These are phyloP conservation scores for Meloidogyne floridensis DNA, from an alignment of 1,140 invertebrate species.

Conservation along the genomic window DNA sequence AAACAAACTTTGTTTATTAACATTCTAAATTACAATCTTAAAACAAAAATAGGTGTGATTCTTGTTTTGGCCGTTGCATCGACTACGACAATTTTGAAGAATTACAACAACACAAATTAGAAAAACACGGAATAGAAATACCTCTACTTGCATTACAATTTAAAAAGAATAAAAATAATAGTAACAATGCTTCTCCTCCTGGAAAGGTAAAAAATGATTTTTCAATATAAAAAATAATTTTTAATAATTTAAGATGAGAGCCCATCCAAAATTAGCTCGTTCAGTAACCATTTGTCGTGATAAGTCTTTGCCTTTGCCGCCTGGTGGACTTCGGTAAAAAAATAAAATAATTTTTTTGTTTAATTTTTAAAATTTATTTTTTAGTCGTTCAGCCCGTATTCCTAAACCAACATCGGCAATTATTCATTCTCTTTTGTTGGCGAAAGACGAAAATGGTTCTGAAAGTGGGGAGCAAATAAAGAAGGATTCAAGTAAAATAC, in stretches of 20 bases:
- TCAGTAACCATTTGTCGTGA: not conserved
- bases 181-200: not conserved
- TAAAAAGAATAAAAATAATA: not conserved
- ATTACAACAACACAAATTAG: not conserved
- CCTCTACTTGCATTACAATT: not conserved
- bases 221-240: not conserved
- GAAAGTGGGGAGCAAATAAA: not conserved
- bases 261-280: conserved; percentile 1
- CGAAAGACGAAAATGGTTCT: conserved; percentile 11
- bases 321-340: not conserved
- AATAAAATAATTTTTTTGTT: not conserved
- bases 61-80: not conserved
- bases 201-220: not conserved
- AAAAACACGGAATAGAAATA: not conserved
- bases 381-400: conserved; percentile 28
- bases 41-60: not conserved
- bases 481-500: not conserved
- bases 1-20: too few relatives aligned
- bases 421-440: conserved; percentile 13
- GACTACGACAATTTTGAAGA: not conserved
- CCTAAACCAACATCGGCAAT: conserved; percentile 21
- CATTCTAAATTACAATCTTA: not conserved
- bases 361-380: not conserved
- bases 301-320: not conserved
- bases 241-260: not conserved